These are phyloP conservation scores for Phyllotis vaccarum DNA, from an alignment of 2,797 vertebrate species.

Conservation along the genomic window DNA sequence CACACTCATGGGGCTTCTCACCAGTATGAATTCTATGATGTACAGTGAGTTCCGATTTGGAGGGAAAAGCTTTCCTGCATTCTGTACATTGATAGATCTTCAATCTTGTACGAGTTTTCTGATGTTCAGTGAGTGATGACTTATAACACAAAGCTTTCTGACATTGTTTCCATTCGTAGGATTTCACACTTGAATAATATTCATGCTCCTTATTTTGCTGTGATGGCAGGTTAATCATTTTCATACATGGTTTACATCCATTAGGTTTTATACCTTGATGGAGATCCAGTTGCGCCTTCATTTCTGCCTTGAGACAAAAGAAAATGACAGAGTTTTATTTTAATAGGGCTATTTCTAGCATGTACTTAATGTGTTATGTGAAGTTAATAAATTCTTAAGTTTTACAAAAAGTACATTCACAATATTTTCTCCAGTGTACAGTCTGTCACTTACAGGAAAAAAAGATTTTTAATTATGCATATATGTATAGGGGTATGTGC, in stretches of 20 bases:
- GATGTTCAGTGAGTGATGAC: not conserved
- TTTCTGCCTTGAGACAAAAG: conserved; percentile 30
- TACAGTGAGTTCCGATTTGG: conserved; percentile 13
- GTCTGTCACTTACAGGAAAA: not conserved
- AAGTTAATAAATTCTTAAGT: not conserved
- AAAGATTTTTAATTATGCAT: not conserved
- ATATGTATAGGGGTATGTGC: not conserved
- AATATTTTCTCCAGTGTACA: not conserved
- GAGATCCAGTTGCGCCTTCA: not conserved
- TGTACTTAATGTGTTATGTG: not conserved
- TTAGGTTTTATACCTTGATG: not conserved
- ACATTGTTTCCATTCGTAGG: not conserved
- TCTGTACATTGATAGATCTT: conserved; percentile 27
- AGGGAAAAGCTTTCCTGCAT: conserved; percentile 2
- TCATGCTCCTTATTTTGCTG: not conserved
- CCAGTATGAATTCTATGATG: not conserved
- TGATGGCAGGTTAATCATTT: not conserved
- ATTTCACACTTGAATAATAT: not conserved
- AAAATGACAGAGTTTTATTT: not conserved
- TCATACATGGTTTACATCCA: not conserved
- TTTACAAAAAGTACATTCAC: not conserved
- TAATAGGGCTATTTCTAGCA: not conserved
- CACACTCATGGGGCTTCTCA: conserved; percentile 58
- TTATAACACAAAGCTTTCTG: not conserved
- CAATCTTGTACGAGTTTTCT: not conserved